Percentiles rank a stretch among this genome's conserved stretches.
phyloP scores from a whole-genome alignment of 1,140 invertebrate genomes.

The Neodiprion lecontei region DNA sequence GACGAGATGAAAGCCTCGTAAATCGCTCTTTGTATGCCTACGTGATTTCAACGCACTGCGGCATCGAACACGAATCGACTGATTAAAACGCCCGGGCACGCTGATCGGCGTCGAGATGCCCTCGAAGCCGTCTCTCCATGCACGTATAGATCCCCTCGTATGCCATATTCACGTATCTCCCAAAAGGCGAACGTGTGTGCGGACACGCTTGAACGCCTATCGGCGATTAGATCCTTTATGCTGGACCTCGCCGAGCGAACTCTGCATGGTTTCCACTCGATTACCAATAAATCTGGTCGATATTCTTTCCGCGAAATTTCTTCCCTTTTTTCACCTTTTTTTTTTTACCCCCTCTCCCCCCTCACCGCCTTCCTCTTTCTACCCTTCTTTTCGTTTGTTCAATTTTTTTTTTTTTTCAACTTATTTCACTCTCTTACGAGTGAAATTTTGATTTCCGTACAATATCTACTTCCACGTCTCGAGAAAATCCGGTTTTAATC shows the following conservation, averaged over 20 bases:
- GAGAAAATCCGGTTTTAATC: too few species aligned
- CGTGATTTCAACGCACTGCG: too few species aligned
- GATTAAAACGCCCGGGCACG: neutral
- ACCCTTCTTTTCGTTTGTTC: too few species aligned
- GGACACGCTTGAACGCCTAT: neutral
- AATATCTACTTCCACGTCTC: too few species aligned
- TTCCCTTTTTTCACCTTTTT: neutral
- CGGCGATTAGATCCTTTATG: slow-evolving; percentile 7
- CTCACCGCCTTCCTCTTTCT: neutral
- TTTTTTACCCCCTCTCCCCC: neutral
- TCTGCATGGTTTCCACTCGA: slow-evolving; percentile 1
- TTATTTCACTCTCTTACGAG: too few species aligned
- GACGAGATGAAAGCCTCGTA: too few species aligned
- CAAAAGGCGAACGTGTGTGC: too few species aligned
- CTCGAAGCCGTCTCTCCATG: neutral
- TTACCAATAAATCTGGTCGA: neutral
- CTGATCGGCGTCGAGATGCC: neutral
- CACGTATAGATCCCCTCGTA: neutral
- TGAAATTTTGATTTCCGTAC: too few species aligned
- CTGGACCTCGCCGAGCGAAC: neutral
- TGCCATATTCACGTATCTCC: too few species aligned
- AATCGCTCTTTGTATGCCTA: too few species aligned
- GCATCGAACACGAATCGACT: neutral
- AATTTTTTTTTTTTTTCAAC: too few species aligned
- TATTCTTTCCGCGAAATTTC: neutral